A percentile compares a stretch with the other conserved stretches of the same genome.
These are phyloP conservation scores for Grallaria varia DNA, from an alignment of 2,113 vertebrate species.

Conservation along the genomic window DNA sequence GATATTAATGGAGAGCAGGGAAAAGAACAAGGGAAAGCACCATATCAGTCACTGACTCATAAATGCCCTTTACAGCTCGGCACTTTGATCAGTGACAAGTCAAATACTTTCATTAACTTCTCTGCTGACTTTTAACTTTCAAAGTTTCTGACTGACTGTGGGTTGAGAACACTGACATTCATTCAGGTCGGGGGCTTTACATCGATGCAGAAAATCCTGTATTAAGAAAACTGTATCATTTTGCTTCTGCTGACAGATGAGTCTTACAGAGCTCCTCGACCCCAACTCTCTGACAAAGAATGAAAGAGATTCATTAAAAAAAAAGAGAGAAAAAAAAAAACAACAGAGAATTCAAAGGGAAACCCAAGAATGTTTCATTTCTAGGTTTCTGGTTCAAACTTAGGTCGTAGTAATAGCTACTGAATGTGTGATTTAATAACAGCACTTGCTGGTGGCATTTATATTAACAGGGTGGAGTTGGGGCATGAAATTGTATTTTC, in stretches of 20 bases:
- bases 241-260: constrained; percentile 54
- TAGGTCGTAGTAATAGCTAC: constrained; percentile 18
- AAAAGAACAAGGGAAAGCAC: constrained; percentile 12
- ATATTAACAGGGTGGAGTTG: not conserved
- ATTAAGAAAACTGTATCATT: constrained; percentile 54
- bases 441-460: not conserved
- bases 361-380: constrained; percentile 57
- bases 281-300: constrained; percentile 49
- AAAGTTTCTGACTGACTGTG: not conserved
- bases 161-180: constrained; percentile 21
- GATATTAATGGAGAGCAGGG: not conserved
- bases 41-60: constrained; percentile 16
- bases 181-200: not conserved
- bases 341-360: constrained; percentile 34
- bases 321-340: not conserved
- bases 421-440: constrained; percentile 18
- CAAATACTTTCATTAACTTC: constrained; percentile 56
- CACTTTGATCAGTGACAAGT: constrained; percentile 49
- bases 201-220: not conserved
- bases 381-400: constrained; percentile 60
- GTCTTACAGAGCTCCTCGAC: not conserved
- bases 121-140: constrained; percentile 41
- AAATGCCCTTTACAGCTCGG: constrained; percentile 45
- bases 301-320: constrained; percentile 13
- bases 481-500: not conserved